A percentile compares a stretch with the other conserved stretches of the same genome.
These are phyloP conservation scores for Hoplostethus atlanticus DNA, from an alignment of 2,797 vertebrate genomes.

Conservation along the genomic window DNA sequence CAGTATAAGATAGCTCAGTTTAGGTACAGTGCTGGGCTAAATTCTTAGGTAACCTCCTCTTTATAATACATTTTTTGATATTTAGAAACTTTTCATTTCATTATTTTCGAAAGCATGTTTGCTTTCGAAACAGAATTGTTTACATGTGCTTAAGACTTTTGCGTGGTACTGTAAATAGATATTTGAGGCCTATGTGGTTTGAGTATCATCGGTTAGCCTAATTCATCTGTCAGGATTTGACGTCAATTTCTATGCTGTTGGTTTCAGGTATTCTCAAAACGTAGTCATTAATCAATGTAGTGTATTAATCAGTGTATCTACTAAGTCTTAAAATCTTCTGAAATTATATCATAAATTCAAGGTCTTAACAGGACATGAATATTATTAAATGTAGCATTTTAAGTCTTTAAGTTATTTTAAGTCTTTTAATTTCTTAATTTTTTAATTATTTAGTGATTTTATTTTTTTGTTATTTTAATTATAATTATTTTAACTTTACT, in stretches of 20 bases:
- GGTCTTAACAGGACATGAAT: background rate
- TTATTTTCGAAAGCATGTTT: too few species aligned
- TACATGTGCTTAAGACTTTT: too few species aligned
- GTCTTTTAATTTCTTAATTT: too few species aligned
- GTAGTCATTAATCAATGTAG: background rate
- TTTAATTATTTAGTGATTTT: too few species aligned
- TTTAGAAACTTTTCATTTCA: too few species aligned
- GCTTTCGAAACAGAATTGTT: too few species aligned
- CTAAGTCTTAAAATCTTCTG: background rate
- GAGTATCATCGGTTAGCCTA: background rate
- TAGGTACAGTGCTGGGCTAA: too few species aligned
- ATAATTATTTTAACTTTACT: background rate
- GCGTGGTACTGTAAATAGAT: background rate
- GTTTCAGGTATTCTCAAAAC: conserved; percentile 4
- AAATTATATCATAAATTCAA: background rate
- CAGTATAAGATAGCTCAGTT: background rate
- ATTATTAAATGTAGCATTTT: background rate
- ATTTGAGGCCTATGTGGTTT: background rate
- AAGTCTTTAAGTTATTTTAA: background rate
- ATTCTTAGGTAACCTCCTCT: too few species aligned
- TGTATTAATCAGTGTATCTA: background rate
- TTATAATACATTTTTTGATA: too few species aligned
- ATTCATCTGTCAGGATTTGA: background rate
- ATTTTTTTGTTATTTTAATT: too few species aligned
- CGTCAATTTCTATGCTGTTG: background rate